Evolutionary conservation across 2,797 vertebrate genomes (phyloP).

Genomic region (Pterois miles): DNA sequence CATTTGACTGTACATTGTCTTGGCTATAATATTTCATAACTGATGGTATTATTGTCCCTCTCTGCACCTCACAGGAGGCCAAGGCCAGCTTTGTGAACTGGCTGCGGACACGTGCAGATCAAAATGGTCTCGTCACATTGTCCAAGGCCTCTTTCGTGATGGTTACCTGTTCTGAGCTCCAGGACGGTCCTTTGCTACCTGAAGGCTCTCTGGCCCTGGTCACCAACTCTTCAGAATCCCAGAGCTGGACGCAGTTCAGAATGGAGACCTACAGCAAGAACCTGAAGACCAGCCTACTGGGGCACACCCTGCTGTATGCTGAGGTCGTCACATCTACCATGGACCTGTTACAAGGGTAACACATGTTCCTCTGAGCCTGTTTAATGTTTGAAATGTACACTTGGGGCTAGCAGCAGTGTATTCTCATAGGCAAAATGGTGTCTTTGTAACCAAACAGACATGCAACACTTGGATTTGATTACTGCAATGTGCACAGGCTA

Average conservation of each 20-base stretch:
- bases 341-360: conserved; percentile 92
- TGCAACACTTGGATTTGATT: background rate
- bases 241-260: conserved; percentile 83
- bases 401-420: background rate
- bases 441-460: background rate
- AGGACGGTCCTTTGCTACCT: conserved; percentile 50
- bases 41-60: background rate
- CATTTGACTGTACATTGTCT: background rate
- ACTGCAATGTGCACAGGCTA: background rate
- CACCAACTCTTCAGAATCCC: conserved; percentile 71
- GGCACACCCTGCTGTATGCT: conserved; percentile 86
- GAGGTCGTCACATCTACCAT: conserved; percentile 90
- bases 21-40: background rate
- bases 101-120: conserved; percentile 75
- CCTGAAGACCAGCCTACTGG: conserved; percentile 85
- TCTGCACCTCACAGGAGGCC: conserved; percentile 62
- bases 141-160: conserved; percentile 82
- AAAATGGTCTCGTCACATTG: conserved; percentile 71
- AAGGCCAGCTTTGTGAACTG: conserved; percentile 80
- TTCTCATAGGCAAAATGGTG: background rate
- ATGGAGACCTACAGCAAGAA: conserved; percentile 84
- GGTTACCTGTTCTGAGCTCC: conserved; percentile 60
- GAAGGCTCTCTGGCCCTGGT: conserved; percentile 81
- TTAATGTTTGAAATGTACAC: background rate
- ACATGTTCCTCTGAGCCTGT: background rate